phyloP scores from a whole-genome alignment of 1,140 invertebrate genomes.

The Nasonia giraulti region DNA sequence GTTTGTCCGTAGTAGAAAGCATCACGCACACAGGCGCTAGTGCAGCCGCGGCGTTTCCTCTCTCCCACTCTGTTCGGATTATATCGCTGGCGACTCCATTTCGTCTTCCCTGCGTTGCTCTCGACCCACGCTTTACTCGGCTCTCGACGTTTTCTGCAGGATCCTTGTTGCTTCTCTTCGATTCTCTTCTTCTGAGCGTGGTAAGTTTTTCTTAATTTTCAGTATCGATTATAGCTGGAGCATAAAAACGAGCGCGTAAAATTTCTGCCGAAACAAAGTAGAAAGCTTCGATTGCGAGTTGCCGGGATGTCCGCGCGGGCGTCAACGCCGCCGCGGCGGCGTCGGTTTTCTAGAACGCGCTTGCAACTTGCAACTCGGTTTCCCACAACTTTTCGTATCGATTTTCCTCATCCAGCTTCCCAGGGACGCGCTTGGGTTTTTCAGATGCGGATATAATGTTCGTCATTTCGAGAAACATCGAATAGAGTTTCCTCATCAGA shows the following conservation, averaged over 20 bases:
- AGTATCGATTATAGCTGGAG: not conserved
- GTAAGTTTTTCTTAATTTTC: not conserved
- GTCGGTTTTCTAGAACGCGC: not conserved
- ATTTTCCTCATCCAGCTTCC: too few species aligned
- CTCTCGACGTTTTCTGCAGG: not conserved
- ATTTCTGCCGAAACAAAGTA: not conserved
- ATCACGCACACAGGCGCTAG: not conserved
- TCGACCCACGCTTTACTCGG: not conserved
- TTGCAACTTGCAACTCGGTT: not conserved
- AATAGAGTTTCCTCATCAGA: too few species aligned
- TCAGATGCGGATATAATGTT: too few species aligned
- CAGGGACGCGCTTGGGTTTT: too few species aligned
- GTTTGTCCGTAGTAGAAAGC: too few species aligned
- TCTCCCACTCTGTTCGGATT: not conserved
- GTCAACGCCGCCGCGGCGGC: not conserved
- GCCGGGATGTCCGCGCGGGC: not conserved
- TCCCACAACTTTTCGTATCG: too few species aligned
- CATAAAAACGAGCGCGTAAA: not conserved
- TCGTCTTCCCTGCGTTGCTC: conserved; percentile 23
- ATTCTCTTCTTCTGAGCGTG: not conserved
- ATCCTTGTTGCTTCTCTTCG: not conserved
- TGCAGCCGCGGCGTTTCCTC: not conserved
- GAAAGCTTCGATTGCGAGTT: not conserved
- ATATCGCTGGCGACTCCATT: conserved; percentile 36
- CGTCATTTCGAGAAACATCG: too few species aligned